Evolutionary conservation across 2,888 invertebrate species (phyloP), one percentile per base, ranked within the genome.

Genomic region (Epiblema foenella): DNA sequence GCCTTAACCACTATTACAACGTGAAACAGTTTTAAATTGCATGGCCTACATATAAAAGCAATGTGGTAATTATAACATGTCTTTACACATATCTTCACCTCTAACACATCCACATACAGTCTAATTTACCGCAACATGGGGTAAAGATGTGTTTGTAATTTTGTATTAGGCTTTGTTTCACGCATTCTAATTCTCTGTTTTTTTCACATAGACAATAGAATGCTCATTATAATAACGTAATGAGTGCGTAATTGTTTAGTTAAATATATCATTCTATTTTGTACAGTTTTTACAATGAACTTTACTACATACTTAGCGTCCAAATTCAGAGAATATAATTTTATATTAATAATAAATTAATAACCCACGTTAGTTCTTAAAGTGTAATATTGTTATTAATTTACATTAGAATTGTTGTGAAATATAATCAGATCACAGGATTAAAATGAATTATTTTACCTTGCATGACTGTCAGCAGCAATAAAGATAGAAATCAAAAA

Each of bases 161-260:
- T 66, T 54, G 29, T 12, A 60, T 62, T 54, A 63, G 74, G 73
- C 69, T 84, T 83, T 83, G 83, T 88, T 88, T 85, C 84, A 85
- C 84, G 85, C 86, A 88, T 83, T 89, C 84, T 86, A 87, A 84
- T 84, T 87, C 79, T 81, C 80, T 77, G 84, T 86, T 83, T 77
- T 74, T 71, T 56, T 69, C 24, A 42, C 81, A 83, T 81, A 84
- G 81, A 84, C 81, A 80, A 83, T 86, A 88, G 84, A 87, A 87
- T 85, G 83, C 78, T 83, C 78, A 78, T 84, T 85, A 86, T 86
- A 87, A 77, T 78, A 79, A 79, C 77, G 84, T 83, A 81, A 85
- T 82, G 80, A 82, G 80, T 80, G 76, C 15, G 70, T 80, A 85
- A 86, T 87, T 85, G 84, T 79, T 78, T 80, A 75, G 76, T 75